Evolutionary conservation across 2,797 vertebrate species (phyloP), one percentile per base, ranked within the genome.

Genomic region (Brotula barbata): DNA sequence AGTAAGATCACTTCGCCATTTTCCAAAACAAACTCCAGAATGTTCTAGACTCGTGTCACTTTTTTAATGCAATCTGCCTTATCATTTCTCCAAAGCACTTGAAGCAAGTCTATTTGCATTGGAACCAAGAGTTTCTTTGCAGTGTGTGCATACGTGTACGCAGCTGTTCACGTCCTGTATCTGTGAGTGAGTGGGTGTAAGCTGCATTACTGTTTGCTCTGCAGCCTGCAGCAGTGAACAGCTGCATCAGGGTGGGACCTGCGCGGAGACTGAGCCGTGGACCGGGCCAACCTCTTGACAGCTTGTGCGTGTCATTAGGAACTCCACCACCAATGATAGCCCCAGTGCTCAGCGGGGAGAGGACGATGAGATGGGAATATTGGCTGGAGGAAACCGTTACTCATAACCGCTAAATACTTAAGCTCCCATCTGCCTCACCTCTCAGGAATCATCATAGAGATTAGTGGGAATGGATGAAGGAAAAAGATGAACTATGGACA

Each of bases 231-330:
- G 78, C 47, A 61, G 64, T 63, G 54, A 75, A 45, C 90, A 92
- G 88, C 88, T 91, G 90, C 76, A 56, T 75, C 74, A 51, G 86
- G 88, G 89, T 51, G 86, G 82, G 37, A 61, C 75, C 55, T n/a
- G 13, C 13, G 11, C 11, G 7, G 59, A 61, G 74, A 57, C 57
- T 3, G 31, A 6, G 6, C 61, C 40, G 2, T 1, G 12, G 57
- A 56, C 65, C 1, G 57, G 73, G 73, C 75, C 81, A 65, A 84
- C 44, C 48, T 56, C 68, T 62, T 19, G 53, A 28, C 68, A 64
- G 40, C 48, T 6, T 51, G 34, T 34, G 56, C 14, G 73, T 47
- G 57, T 59, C 69, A 47, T 41, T 44, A 52, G 55, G 46, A 62
- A 1, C 80, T 57, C 74, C 82, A 63, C 42, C 68, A 51, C 64